Conservation (phyloP, 2,888 invertebrate species). For the Sarcophaga variegata region DNA sequence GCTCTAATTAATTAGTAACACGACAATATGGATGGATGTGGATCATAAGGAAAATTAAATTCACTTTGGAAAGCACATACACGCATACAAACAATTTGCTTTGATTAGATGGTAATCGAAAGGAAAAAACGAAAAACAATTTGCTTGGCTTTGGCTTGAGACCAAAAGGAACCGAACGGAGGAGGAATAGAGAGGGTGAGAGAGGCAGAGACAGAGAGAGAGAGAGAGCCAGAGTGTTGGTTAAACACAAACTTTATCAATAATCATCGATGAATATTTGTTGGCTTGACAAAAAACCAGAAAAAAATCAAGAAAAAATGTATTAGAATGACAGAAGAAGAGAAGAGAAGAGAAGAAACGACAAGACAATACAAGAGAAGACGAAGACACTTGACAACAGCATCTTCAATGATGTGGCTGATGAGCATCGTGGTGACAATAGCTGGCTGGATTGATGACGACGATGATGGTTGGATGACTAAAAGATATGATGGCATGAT, state of each 20-base stretch:
- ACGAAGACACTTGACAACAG: conserved; percentile 10
- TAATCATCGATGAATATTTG: background rate
- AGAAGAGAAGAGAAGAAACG: background rate
- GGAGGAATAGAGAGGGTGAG: background rate
- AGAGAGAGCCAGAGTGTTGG: background rate
- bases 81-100: background rate
- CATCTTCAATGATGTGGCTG: conserved; percentile 18
- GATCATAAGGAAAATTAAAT: too few relatives aligned
- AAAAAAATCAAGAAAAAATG: conserved; percentile 18
- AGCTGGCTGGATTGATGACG: background rate
- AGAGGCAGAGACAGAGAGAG: background rate
- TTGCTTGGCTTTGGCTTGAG: background rate
- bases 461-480: background rate
- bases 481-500: background rate
- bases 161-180: background rate
- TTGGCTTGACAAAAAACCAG: background rate
- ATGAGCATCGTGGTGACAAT: conserved; percentile 3
- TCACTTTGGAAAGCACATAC: too few relatives aligned
- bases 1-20: too few relatives aligned
- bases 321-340: background rate
- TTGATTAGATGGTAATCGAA: background rate
- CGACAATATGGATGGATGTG: too few relatives aligned
- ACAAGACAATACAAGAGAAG: conserved; percentile 1
- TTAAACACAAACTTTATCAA: background rate
- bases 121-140: background rate